Percentiles rank a stretch among this genome's conserved stretches.
phyloP scores from a whole-genome alignment of 2,797 vertebrate species.

The Bovichtus variegatus region DNA sequence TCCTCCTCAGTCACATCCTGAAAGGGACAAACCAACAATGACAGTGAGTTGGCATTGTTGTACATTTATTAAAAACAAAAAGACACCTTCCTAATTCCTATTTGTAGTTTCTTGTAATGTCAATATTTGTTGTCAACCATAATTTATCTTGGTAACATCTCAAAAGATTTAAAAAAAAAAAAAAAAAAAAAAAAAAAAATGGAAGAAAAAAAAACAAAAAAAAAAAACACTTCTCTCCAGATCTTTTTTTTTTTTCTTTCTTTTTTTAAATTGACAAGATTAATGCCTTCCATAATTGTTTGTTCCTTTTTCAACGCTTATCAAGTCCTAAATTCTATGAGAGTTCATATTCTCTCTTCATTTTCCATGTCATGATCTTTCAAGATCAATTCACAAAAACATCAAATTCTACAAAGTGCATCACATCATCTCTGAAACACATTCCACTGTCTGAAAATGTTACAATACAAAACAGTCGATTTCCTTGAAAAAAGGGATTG shows the following conservation, averaged over 20 bases:
- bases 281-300: background rate
- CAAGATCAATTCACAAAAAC: background rate
- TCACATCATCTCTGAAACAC: background rate
- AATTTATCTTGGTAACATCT: background rate
- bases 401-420: no score
- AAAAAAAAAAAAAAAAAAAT: no score
- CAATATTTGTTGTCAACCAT: background rate
- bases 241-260: no score
- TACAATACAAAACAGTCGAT: background rate
- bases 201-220: no score
- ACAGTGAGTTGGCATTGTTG: background rate
- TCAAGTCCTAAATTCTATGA: background rate
- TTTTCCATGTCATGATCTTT: background rate
- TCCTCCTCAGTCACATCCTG: constrained; percentile 93
- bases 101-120: background rate
- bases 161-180: no score
- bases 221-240: no score
- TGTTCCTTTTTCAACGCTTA: background rate
- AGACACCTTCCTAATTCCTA: background rate
- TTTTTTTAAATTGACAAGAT: background rate
- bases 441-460: background rate
- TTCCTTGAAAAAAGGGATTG: background rate
- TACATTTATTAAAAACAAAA: background rate
- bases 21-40: background rate
- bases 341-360: background rate